Evolutionary conservation across 2,888 invertebrate genomes (phyloP).

Genomic region (Theretra japonica): DNA sequence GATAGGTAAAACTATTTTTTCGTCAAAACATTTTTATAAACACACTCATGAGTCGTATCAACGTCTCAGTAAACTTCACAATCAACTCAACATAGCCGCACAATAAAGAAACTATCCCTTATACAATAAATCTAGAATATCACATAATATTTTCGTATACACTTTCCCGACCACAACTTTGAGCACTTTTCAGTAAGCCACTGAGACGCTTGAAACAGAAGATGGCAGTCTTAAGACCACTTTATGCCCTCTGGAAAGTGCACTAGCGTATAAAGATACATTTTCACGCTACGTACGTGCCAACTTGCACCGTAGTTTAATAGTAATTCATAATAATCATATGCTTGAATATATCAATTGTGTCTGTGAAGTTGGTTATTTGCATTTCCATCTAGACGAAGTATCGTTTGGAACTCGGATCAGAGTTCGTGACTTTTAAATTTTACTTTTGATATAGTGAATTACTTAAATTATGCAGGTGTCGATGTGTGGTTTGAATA

Average conservation of each 20-base stretch:
- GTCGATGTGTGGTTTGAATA: too few relatives aligned
- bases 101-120: background rate
- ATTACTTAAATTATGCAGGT: too few relatives aligned
- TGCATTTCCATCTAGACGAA: background rate
- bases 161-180: conserved; percentile 40
- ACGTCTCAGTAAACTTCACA: background rate
- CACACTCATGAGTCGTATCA: background rate
- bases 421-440: background rate
- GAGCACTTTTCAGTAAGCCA: conserved; percentile 53
- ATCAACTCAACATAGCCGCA: background rate
- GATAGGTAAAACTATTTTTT: too few relatives aligned
- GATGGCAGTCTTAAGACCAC: conserved; percentile 62
- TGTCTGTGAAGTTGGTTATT: background rate
- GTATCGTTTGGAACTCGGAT: background rate
- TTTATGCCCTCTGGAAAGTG: conserved; percentile 64
- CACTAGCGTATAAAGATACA: conserved; percentile 64
- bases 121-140: conserved; percentile 4
- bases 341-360: background rate
- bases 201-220: conserved; percentile 56
- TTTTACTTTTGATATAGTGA: background rate
- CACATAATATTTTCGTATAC: conserved; percentile 15
- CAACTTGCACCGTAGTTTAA: conserved; percentile 33
- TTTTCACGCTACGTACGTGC: conserved; percentile 50
- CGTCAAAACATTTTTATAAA: background rate
- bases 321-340: conserved; percentile 23